Evolutionary conservation across 1,140 invertebrate genomes (phyloP).

Genomic region (Pseudomyrmex concolor): DNA sequence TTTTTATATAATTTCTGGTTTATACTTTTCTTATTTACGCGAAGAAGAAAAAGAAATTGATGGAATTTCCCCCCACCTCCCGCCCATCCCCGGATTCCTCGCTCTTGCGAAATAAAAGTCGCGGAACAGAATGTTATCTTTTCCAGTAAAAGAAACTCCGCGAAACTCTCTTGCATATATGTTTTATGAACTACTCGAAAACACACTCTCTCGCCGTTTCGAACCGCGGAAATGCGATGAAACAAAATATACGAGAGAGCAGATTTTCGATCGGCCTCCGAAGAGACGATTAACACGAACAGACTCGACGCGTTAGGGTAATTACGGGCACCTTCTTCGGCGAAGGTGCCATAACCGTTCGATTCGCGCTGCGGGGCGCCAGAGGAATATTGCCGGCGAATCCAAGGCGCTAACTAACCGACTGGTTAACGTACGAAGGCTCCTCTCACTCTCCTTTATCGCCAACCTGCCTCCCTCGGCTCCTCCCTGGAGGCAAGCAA

Average conservation of each 20-base stretch:
- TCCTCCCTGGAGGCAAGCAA: conserved; percentile 50
- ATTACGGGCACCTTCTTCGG: conserved; percentile 74
- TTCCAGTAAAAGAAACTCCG: background rate
- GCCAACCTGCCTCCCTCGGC: conserved; percentile 30
- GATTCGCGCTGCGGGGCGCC: conserved; percentile 67
- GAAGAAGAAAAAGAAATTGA: background rate
- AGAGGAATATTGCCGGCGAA: conserved; percentile 68
- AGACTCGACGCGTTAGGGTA: conserved; percentile 76
- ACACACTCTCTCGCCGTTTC: background rate
- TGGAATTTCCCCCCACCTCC: background rate
- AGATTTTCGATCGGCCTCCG: conserved; percentile 57
- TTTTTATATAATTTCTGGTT: background rate
- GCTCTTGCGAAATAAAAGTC: background rate
- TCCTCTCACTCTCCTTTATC: conserved; percentile 69
- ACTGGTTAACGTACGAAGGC: conserved; percentile 68
- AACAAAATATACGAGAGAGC: conserved; percentile 6
- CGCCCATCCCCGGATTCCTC: too few relatives aligned
- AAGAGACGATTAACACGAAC: conserved; percentile 71
- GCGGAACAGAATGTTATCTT: background rate
- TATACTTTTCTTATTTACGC: background rate
- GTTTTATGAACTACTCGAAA: conserved; percentile 3
- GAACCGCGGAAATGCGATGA: conserved; percentile 12
- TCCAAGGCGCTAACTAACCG: conserved; percentile 73
- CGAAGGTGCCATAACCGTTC: conserved; percentile 75
- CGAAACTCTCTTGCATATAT: background rate